Evolutionary conservation across 2,888 invertebrate species (phyloP).

Genomic region (Diachrysia chrysitis): DNA sequence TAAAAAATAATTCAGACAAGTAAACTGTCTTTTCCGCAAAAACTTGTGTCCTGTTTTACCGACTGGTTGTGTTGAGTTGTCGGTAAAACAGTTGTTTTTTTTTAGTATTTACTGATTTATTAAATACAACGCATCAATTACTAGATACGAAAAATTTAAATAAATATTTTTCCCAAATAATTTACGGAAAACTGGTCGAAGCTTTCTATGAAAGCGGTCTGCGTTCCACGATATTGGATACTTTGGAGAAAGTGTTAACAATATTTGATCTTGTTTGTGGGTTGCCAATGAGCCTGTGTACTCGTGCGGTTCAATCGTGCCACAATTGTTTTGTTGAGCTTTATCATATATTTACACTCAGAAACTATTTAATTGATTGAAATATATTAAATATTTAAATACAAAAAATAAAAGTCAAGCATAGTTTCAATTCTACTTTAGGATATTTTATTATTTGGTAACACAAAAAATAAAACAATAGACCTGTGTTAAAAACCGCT

Average conservation of each 20-base stretch:
- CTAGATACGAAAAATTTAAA: not conserved
- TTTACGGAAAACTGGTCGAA: not conserved
- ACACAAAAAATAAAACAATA: too few species aligned
- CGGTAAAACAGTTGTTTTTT: not conserved
- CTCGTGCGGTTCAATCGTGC: constrained; percentile 39
- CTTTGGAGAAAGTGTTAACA: constrained; percentile 38
- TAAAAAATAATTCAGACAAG: not conserved
- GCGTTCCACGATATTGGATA: constrained; percentile 16
- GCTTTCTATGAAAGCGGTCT: constrained; percentile 16
- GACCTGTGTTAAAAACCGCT: too few species aligned
- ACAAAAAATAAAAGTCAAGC: not conserved
- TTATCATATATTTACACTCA: constrained; percentile 11
- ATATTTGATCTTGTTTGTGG: constrained; percentile 38
- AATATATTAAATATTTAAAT: not conserved
- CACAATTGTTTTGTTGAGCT: constrained; percentile 31
- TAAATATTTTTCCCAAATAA: not conserved
- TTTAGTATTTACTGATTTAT: not conserved
- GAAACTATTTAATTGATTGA: not conserved
- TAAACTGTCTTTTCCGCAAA: fast-evolving
- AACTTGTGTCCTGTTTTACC: not conserved
- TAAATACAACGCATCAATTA: not conserved
- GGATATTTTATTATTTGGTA: too few species aligned
- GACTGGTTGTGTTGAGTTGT: not conserved
- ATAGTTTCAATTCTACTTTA: too few species aligned
- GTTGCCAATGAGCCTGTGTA: constrained; percentile 28